phyloP scores from a whole-genome alignment of 2,797 vertebrate genomes.

The Pagetopsis macropterus region DNA sequence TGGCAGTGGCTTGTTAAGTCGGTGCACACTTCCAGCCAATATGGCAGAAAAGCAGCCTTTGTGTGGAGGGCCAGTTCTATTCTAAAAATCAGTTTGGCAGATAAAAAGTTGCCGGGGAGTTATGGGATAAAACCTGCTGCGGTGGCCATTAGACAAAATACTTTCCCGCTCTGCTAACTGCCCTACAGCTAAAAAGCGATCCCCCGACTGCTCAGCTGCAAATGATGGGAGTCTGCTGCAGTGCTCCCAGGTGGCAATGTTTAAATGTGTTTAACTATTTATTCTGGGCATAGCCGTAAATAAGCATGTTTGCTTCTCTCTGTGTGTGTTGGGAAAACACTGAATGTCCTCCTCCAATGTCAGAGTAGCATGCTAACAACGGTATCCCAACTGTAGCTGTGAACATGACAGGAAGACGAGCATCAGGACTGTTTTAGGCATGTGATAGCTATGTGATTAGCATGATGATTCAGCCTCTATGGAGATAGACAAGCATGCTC shows the following conservation, averaged over 20 bases:
- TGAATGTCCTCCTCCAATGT: no score
- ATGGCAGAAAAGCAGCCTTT: conserved; percentile 76
- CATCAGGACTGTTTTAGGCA: no score
- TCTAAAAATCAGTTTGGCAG: conserved; percentile 74
- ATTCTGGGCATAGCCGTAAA: conserved; percentile 56
- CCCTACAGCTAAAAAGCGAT: conserved; percentile 63
- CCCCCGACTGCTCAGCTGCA: conserved; percentile 50
- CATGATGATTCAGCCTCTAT: no score
- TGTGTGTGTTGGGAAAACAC: neutral
- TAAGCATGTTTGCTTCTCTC: conserved; percentile 45
- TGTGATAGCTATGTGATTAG: no score
- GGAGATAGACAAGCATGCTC: no score
- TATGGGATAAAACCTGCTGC: conserved; percentile 65
- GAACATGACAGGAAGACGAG: no score
- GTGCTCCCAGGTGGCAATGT: conserved; percentile 64
- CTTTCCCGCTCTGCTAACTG: conserved; percentile 68
- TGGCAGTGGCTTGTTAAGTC: conserved; percentile 65
- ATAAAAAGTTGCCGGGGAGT: conserved; percentile 66
- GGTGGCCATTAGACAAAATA: conserved; percentile 73
- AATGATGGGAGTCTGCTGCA: conserved; percentile 49
- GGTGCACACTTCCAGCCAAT: conserved; percentile 65
- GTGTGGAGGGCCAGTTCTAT: conserved; percentile 72
- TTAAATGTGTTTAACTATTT: conserved; percentile 67
- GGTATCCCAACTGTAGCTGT: no score
- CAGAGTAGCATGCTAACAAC: no score